A percentile compares a stretch with the other conserved stretches of the same genome.
phyloP scores from a whole-genome alignment of 1,140 invertebrate genomes.

The Magallana angulata region DNA sequence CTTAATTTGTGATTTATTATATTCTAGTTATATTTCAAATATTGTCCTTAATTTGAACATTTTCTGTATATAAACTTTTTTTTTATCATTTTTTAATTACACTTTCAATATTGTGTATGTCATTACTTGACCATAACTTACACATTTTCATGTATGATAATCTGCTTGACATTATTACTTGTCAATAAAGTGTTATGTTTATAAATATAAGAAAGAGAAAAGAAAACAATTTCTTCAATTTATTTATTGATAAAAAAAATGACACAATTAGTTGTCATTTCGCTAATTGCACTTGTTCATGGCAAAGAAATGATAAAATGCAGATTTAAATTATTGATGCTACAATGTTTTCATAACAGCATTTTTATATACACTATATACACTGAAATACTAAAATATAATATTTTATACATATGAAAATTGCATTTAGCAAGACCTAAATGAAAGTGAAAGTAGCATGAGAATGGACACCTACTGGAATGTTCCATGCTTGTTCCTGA shows the following conservation, averaged over 20 bases:
- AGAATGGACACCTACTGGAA: conserved; percentile 25
- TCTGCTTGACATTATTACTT: too few species aligned
- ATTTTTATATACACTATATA: conserved; percentile 5
- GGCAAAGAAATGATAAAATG: conserved; percentile 5
- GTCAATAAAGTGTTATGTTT: too few species aligned
- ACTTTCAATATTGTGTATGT: too few species aligned
- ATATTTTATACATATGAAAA: background rate
- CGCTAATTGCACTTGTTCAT: conserved; percentile 34
- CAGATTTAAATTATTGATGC: conserved; percentile 1
- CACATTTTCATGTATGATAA: too few species aligned
- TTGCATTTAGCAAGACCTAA: background rate
- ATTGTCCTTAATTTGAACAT: too few species aligned
- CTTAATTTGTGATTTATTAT: too few species aligned
- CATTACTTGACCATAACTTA: too few species aligned
- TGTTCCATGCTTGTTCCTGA: conserved; percentile 10
- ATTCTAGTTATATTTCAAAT: too few species aligned
- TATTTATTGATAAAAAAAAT: conserved; percentile 16
- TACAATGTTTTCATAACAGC: conserved; percentile 21
- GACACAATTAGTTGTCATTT: background rate
- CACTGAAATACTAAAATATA: background rate
- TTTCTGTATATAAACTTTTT: too few species aligned
- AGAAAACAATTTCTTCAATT: background rate
- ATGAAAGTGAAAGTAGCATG: background rate
- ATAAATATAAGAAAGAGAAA: background rate
- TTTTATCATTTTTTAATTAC: too few species aligned